Base-by-base conservation (phyloP, 2,888 invertebrate genomes). In the Globia sparganii region DNA sequence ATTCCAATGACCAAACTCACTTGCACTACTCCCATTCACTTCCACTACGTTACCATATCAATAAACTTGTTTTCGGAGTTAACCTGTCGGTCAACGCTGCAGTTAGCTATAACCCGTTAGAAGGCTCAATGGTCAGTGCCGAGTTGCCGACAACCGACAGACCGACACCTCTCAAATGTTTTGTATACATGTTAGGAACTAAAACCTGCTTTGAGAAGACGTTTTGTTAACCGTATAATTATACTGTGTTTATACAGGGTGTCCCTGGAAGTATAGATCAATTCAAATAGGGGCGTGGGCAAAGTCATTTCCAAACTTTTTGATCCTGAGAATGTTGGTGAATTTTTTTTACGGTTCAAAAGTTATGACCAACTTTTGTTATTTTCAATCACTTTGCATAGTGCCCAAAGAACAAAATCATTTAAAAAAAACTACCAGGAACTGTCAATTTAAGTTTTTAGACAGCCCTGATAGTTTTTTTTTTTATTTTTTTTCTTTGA, bases 41-140 rank as follows among this genome's bases (percentile, higher is more conserved):
- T 75, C 0, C n/a, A 58, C 25, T 28, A 49, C 2, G 59, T 43
- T 5, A 67, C 61, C 15, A 66, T 65, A 77, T 66, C 61, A 72
- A 58, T 70, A 83, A 87, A 87, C 87, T 86, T 31, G 87, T 87
- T 87, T 87, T 82, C 31, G 75, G 66, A 75, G 71, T 82, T 82
- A 86, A 81, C 66, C 69, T 53, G 71, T 75, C 72, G 71, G 69
- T 78, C 77, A 86, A 70, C 72, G 67, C 31, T n/a, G 61, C 79
- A 59, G 72, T 78, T 73, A 77, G 11, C 34, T 43, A 78, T 69
- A 72, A 84, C 66, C 87, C 86, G 87, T 87, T 87, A 87, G 75
- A 67, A 64, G 9, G 25, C 34, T 84, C 81, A 75, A 78, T 87
- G 84, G 86, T 86, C 87, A 87, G 80, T 87, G 56, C 62, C 62